Evolutionary conservation across 2,113 vertebrate genomes (phyloP), one percentile per base, ranked within the genome.

Genomic region (Cygnus atratus): DNA sequence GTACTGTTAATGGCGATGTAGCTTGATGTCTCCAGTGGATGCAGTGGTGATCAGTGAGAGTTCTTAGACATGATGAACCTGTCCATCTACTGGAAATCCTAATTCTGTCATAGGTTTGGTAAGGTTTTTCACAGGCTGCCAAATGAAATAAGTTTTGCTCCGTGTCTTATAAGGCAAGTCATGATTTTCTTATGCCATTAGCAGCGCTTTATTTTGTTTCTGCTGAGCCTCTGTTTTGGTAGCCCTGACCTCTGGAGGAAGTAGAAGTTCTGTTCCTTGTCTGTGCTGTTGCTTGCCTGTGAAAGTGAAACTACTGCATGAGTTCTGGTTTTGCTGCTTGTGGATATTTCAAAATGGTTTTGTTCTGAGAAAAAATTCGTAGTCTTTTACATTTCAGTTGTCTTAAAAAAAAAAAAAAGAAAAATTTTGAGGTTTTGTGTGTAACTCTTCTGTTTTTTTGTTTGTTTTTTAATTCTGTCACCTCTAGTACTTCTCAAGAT

Each of bases 11-110:
- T 39, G 9, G 13, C 31, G 25, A 68, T 13, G 50, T 7, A 5
- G 52, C 25, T 11, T 43, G 0, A 4, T 31, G 35, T 46, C 28
- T 28, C 35, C 9, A 0, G 0, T 4, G 54, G 6, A 6, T 24
- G 25, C 44, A 0, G 33, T 3, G 44, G 20, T 8, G 0, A 4
- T 4, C 50, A 4, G 0, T 20, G 61, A 2, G 22, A 4, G 50
- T 0, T 26, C 3, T 10, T 20, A 24, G 11, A 5, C 4, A 0
- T 1, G 28, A 4, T 7, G 1, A 3, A 28, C 59, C 16, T 24
- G 16, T 13, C 52, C 39, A 3, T 48, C 13, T 35, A 3, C 24
- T 31, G 5, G 31, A 37, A 75, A 11, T 29, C 16, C 22, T 5
- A 15, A 62, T 52, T 55, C 37, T 65, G 25, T 8, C 13, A 1